Evolutionary conservation across 2,888 invertebrate species (phyloP), one percentile per base, ranked within the genome.

Genomic region (Agrotis exclamationis): DNA sequence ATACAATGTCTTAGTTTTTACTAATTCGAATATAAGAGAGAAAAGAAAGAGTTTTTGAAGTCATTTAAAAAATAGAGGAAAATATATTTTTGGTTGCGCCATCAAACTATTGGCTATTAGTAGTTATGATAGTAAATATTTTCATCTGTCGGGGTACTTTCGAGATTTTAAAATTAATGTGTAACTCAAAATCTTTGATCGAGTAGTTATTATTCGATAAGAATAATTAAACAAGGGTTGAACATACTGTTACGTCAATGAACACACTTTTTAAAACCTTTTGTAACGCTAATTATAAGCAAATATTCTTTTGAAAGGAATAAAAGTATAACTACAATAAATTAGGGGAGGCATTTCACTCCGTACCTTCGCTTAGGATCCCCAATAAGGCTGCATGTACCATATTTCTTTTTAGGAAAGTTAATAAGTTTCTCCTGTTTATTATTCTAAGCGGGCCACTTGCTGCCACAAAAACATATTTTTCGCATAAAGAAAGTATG

Each of bases 401-500:
- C 74, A 81, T 85, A 87, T 89, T 89, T 91, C 88, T 90, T 86
- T 83, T 86, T 86, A 87, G 83, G 77, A 87, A 88, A 91, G 88
- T 90, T 91, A 92, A 91, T 92, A 92, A 92, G 88, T 90, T 90
- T 85, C 67, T 85, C 74, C 86, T 91, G 91, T 91, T 93, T 93
- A 93, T 93, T 93, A 93, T 90, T 90, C 90, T 84, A 87, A 74
- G 81, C 82, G 86, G 79, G 83, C 82, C 81, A 82, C 83, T 82
- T 84, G 76, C 85, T 72, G 83, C 85, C 86, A 83, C 88, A 88
- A 91, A 91, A 92, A 92, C 89, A 91, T 89, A 92, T 92, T 94
- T 93, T 91, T 89, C 89, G 88, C 91, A 90, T 91, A 93, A 93
- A 93, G 90, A 92, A 94, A 94, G 93, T 92, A 92, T 91, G 89